Evolutionary conservation across 2,888 invertebrate species (phyloP).

Genomic region (Baccha elongata): DNA sequence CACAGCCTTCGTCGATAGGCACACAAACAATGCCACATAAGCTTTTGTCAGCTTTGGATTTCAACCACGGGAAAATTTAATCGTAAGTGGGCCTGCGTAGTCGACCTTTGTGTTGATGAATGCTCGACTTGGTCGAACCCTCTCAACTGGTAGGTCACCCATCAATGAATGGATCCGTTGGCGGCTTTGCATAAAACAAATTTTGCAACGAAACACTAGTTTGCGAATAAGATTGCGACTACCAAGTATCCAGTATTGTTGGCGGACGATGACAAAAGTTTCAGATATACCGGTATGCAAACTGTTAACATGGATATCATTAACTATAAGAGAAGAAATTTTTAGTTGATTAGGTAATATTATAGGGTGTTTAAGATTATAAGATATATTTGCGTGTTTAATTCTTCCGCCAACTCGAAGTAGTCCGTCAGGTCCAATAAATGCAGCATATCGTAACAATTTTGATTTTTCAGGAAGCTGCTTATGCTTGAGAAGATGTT

Average conservation of each 20-base stretch:
- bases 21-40: too few relatives aligned
- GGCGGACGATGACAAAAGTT: constrained; percentile 29
- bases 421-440: constrained; percentile 23
- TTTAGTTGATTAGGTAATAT: constrained; percentile 27
- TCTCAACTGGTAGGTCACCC: too few relatives aligned
- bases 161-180: constrained; percentile 41
- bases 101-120: too few relatives aligned
- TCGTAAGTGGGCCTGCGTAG: too few relatives aligned
- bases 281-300: constrained; percentile 47
- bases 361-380: constrained; percentile 41
- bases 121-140: too few relatives aligned
- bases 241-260: constrained; percentile 60
- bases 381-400: constrained; percentile 10
- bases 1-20: too few relatives aligned
- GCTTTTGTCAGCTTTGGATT: too few relatives aligned
- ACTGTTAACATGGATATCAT: constrained; percentile 15
- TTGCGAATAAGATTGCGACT: constrained; percentile 47
- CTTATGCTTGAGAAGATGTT: background rate
- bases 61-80: too few relatives aligned
- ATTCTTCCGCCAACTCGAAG: constrained; percentile 21
- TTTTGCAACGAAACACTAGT: constrained; percentile 31
- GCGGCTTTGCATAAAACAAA: constrained; percentile 60
- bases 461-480: constrained; percentile 15
- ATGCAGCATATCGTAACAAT: constrained; percentile 1
- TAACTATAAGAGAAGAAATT: constrained; percentile 34